A percentile compares a stretch with the other conserved stretches of the same genome.
These are phyloP conservation scores for Acanthurus leucopareius DNA, from an alignment of 2,797 vertebrate species.

Conservation along the genomic window DNA sequence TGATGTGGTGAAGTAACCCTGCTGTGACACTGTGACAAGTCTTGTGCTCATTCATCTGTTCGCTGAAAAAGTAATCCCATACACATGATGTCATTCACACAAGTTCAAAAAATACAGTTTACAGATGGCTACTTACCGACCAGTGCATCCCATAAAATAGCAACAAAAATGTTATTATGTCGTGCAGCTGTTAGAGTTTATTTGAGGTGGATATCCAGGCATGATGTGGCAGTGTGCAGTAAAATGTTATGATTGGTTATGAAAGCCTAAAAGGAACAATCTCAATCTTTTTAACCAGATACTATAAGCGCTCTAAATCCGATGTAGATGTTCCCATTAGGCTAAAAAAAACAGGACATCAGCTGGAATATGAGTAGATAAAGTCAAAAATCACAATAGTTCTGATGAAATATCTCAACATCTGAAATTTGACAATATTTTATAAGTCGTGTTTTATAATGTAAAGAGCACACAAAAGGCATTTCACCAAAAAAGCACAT, in stretches of 20 bases:
- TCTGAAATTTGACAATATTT: neutral
- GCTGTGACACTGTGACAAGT: slow-evolving; percentile 56
- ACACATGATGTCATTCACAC: slow-evolving; percentile 65
- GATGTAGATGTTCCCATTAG: too few relatives aligned
- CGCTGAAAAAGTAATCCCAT: slow-evolving; percentile 47
- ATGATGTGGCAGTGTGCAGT: neutral
- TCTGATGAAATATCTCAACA: neutral
- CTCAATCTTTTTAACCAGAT: neutral
- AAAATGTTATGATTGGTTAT: neutral
- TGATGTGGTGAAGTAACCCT: slow-evolving; percentile 71
- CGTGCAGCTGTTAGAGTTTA: slow-evolving; percentile 55
- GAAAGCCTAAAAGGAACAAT: neutral
- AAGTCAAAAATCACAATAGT: neutral
- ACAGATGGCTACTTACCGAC: slow-evolving; percentile 60
- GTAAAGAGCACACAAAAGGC: neutral
- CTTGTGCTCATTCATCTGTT: slow-evolving; percentile 33
- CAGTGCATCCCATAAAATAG: slow-evolving; percentile 26
- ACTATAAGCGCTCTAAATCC: too few relatives aligned
- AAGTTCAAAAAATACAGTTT: slow-evolving; percentile 52
- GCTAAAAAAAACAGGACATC: neutral
- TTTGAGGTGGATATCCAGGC: slow-evolving; percentile 29
- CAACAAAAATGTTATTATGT: slow-evolving; percentile 33
- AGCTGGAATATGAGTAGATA: neutral
- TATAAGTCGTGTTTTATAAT: neutral
- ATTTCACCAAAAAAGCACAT: neutral